Evolutionary conservation across 2,113 vertebrate genomes (phyloP), one percentile per base, ranked within the genome.

Genomic region (Panurus biarmicus): DNA sequence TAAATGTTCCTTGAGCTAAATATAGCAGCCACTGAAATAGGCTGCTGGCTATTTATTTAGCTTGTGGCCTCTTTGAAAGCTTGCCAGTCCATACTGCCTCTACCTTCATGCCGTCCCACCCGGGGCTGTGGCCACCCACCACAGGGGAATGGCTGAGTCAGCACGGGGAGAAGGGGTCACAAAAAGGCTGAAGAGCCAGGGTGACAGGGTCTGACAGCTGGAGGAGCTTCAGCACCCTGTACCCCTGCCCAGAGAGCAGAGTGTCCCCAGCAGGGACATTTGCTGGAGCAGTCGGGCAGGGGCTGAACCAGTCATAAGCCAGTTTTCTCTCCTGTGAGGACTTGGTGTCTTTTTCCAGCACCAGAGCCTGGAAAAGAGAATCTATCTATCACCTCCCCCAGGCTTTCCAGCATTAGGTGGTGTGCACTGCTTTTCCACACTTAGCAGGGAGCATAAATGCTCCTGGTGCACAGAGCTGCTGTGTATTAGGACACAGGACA

Each of bases 1-100:
- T 97, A 97, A 97, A 94, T 96, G 95, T 97, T 96, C 96, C 96
- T 96, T 82, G 91, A 87, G 91, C 97, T 97, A 97, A 97, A 97
- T 97, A 97, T 97, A 96, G 96, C 93, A 96, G 93, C 83, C 95
- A 94, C 92, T 96, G 96, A 95, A 97, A 96, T 85, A 95, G 79
- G 91, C 94, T 96, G 90, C 85, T 13, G 77, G 60, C 85, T 96
- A 95, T 97, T 97, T 97, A 96, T 97, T 97, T 96, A 96, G 94
- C 77, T 93, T 93, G 86, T 92, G 92, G 93, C 90, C 89, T 96
- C 89, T 88, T 93, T 93, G 91, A 96, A 91, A 94, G 72, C 72
- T 82, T 91, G 91, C 96, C 96, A 95, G 85, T 51, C 94, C 38
- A 5, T 85, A 75, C 71, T 93, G 90, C 88, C 90, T 94, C 71